phyloP scores from a whole-genome alignment of 2,113 vertebrate species.

The Ctenomys sociabilis region DNA sequence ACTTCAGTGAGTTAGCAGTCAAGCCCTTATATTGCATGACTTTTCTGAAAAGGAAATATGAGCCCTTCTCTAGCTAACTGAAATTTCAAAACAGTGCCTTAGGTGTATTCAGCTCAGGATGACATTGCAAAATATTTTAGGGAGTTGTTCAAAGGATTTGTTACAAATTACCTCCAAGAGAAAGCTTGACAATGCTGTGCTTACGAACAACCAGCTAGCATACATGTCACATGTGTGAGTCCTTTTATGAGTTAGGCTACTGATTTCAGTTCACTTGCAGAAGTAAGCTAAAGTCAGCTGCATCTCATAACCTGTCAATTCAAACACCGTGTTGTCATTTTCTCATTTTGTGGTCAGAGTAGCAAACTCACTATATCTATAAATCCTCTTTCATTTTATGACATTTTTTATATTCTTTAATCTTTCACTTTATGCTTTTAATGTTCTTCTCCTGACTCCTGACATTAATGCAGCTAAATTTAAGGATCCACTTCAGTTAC shows the following conservation, averaged over 20 bases:
- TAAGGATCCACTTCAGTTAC: not conserved
- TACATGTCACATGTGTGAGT: not conserved
- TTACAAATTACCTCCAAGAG: constrained; percentile 30
- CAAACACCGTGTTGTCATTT: constrained; percentile 35
- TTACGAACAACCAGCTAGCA: not conserved
- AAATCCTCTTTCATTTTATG: constrained; percentile 62
- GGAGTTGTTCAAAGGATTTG: constrained; percentile 16
- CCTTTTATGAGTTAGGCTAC: not conserved
- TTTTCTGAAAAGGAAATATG: constrained; percentile 6
- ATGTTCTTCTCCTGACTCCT: constrained; percentile 45
- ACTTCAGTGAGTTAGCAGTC: constrained; percentile 50
- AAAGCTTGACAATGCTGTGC: not conserved
- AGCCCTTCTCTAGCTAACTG: constrained; percentile 35
- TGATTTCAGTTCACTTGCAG: constrained; percentile 20
- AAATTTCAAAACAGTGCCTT: constrained; percentile 2
- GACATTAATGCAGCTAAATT: constrained; percentile 48
- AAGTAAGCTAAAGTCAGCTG: not conserved
- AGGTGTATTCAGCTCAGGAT: constrained; percentile 30
- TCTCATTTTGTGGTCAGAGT: constrained; percentile 52
- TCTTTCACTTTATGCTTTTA: constrained; percentile 44
- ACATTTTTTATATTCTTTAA: constrained; percentile 62
- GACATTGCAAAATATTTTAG: constrained; percentile 53
- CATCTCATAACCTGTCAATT: constrained; percentile 34
- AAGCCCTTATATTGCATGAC: not conserved
- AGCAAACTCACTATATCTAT: constrained; percentile 54